Base-by-base conservation (phyloP, 2,888 invertebrate species). In the Mystacides longicornis region DNA sequence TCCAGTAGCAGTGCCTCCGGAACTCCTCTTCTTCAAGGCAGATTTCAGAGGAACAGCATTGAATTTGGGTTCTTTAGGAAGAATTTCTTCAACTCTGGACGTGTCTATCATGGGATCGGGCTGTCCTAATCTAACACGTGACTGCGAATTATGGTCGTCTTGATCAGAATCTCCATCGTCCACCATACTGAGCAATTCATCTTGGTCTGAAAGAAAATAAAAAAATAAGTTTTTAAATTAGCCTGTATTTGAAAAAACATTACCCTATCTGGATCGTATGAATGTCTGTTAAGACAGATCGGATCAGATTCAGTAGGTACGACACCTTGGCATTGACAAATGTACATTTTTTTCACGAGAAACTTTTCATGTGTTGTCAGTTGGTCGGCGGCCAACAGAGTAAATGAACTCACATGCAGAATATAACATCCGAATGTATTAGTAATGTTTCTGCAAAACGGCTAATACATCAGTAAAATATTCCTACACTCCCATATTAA, bases 41-140 rank as follows among this genome's bases (percentile, higher is more conserved):
- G 93, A 93, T 73, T 94, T 94, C 59, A 93, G 82, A 62, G 93
- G 93, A 79, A 92, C 85, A 63, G 93, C 93, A 75, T 91, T 88
- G 74, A 91, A 88, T 67, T 87, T 86, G 43, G 93, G 93, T 78
- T 93, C 93, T 74, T 93, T 92, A 57, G 93, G 92, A 64, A 92
- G 93, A 66, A 93, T 92, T 75, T 93, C 92, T 72, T 93, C 93
- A 60, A 93, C 86, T 63, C 90, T 82, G 55, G 85, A 85, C 56
- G 90, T 91, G 72, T 93, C 92, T 65, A 86, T 85, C 63, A 77
- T 72, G 23, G 84, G 84, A 68, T 84, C 82, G 42, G 82, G 81
- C 64, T 80, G 83, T 63, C 75, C 75, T 72, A 78, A 76, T 65
- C 73, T 75, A 66, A 73, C 76, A 71, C 72, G 76, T 64, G 79